Conservation (phyloP, 2,797 vertebrate genomes). For the Peromyscus eremicus region DNA sequence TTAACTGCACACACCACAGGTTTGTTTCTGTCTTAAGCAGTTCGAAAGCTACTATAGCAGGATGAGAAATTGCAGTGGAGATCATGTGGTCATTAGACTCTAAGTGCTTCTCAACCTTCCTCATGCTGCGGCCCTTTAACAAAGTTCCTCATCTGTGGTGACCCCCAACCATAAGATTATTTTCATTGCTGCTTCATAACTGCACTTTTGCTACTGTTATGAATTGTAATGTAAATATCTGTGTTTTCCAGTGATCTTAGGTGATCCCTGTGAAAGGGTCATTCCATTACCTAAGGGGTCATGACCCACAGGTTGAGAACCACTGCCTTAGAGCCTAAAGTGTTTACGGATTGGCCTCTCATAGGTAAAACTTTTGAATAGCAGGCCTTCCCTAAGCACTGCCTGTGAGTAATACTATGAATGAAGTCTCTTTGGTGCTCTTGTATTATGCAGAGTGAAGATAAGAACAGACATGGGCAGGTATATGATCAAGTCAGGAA, state of each 20-base stretch:
- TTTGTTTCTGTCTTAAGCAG: not conserved
- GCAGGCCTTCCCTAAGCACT: not conserved
- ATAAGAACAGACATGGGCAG: not conserved
- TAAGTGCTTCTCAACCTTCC: not conserved
- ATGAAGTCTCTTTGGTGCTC: not conserved
- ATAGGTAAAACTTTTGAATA: not conserved
- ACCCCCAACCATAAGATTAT: not conserved
- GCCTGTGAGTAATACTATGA: not conserved
- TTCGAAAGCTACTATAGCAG: not conserved
- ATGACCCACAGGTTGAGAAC: not conserved
- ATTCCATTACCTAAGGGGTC: not conserved
- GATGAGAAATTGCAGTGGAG: not conserved
- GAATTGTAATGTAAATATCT: not conserved
- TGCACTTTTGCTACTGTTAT: not conserved
- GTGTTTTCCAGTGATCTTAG: not conserved
- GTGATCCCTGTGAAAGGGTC: not conserved
- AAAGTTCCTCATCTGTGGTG: too few species aligned
- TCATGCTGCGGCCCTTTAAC: not conserved
- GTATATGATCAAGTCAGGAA: not conserved
- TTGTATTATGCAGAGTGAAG: not conserved
- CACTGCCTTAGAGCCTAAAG: not conserved
- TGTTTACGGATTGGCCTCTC: not conserved
- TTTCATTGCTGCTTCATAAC: not conserved
- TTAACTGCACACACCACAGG: not conserved
- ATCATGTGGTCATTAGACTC: fast-evolving